phyloP scores from a whole-genome alignment of 2,888 invertebrate genomes.

The Lepidonotus clava region DNA sequence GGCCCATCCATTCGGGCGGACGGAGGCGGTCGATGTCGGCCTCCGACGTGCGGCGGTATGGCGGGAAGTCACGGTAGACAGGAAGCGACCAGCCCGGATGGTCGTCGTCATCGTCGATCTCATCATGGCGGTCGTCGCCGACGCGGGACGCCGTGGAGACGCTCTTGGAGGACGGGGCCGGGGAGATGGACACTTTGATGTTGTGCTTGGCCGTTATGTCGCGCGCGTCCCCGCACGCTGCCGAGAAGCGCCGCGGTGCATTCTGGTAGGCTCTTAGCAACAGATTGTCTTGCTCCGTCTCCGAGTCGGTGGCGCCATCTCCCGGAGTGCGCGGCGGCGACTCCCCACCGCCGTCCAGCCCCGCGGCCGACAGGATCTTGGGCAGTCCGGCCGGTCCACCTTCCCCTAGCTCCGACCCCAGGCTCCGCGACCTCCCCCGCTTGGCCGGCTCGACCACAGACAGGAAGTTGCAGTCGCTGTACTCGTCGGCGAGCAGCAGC shows the following conservation, averaged over 20 bases:
- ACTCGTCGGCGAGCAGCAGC: background rate
- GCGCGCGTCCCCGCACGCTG: constrained; percentile 43
- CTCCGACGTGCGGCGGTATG: constrained; percentile 40
- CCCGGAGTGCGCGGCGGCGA: constrained; percentile 2
- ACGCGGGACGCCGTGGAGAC: constrained; percentile 14
- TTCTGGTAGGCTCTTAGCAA: background rate
- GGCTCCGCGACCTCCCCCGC: constrained; percentile 42
- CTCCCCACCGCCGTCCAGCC: background rate
- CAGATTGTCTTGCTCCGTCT: constrained; percentile 19
- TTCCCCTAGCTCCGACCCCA: background rate
- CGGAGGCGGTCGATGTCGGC: constrained; percentile 46
- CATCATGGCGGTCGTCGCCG: background rate
- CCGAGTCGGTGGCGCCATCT: background rate
- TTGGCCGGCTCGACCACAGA: background rate
- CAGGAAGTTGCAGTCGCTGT: constrained; percentile 13
- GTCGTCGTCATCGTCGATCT: background rate
- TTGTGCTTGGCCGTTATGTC: constrained; percentile 52
- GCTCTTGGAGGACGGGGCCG: constrained; percentile 40
- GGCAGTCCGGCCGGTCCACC: background rate
- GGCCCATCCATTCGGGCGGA: constrained; percentile 38
- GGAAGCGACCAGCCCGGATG: background rate
- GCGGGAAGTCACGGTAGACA: constrained; percentile 33
- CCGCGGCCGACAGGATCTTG: background rate
- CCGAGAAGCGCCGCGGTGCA: constrained; percentile 40
- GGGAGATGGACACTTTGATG: constrained; percentile 51